Conservation (phyloP, 2,888 invertebrate genomes). For the Polydrusus cervinus region DNA sequence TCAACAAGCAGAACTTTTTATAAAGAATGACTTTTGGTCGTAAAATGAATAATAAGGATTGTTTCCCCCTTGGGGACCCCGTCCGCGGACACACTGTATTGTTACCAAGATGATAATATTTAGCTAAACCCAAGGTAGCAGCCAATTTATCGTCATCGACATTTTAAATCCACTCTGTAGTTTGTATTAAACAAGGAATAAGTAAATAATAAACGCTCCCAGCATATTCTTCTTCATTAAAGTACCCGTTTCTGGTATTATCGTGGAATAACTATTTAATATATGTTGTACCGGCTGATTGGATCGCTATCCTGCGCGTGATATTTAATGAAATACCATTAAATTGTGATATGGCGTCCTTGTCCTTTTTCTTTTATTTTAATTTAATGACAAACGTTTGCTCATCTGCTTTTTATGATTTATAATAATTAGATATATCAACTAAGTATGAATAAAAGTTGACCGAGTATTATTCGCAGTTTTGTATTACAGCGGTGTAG, state of each 20-base stretch:
- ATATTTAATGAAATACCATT: slow-evolving; percentile 40
- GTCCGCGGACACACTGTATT: too few species aligned
- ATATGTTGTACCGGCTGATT: slow-evolving; percentile 1
- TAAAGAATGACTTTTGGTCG: too few species aligned
- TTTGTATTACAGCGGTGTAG: not conserved
- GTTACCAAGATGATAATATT: too few species aligned
- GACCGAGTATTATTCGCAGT: not conserved
- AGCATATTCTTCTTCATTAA: not conserved
- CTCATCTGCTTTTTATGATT: slow-evolving; percentile 25
- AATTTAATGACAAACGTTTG: slow-evolving; percentile 31
- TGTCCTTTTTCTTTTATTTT: slow-evolving; percentile 62
- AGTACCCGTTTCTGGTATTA: not conserved
- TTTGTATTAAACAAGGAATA: too few species aligned
- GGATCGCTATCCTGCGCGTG: slow-evolving; percentile 20
- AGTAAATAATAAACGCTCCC: not conserved
- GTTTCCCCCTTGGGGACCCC: too few species aligned
- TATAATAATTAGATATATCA: not conserved
- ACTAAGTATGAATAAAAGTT: slow-evolving; percentile 16
- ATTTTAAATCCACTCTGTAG: too few species aligned
- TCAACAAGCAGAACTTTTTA: too few species aligned
- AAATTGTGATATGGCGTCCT: slow-evolving; percentile 41
- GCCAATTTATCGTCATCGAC: too few species aligned
- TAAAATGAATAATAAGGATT: too few species aligned
- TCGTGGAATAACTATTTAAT: slow-evolving; percentile 14
- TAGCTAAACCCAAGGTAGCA: too few species aligned